phyloP scores from a whole-genome alignment of 2,888 invertebrate genomes.

The Petrolisthes cinctipes region DNA sequence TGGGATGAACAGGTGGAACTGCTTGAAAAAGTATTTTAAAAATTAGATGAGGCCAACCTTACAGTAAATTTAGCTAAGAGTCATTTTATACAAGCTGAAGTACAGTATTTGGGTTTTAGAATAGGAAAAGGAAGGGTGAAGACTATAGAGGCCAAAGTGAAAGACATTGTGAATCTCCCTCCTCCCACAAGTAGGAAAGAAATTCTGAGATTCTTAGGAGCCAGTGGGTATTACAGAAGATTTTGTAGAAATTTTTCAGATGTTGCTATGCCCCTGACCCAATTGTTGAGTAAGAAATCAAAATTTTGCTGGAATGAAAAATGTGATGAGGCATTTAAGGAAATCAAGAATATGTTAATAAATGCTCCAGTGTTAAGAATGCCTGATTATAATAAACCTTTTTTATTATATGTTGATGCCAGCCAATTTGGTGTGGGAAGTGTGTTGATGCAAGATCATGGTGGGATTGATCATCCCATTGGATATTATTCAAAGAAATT shows the following conservation, averaged over 20 bases:
- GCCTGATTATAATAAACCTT: constrained; percentile 17
- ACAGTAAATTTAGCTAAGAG: constrained; percentile 16
- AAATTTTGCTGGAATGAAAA: constrained; percentile 24
- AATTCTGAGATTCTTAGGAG: constrained; percentile 18
- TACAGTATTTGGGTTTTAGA: constrained; percentile 9
- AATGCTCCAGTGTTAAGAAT: not conserved
- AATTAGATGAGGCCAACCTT: constrained; percentile 3
- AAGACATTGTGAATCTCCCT: constrained; percentile 16
- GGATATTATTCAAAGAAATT: constrained; percentile 26
- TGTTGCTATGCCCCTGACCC: constrained; percentile 13
- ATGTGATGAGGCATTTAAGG: not conserved
- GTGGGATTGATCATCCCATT: constrained; percentile 3
- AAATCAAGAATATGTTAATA: constrained; percentile 5
- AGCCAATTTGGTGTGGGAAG: constrained; percentile 1
- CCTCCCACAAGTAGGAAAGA: constrained; percentile 16
- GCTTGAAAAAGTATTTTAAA: not conserved
- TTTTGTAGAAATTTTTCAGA: constrained; percentile 6
- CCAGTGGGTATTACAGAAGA: constrained; percentile 14
- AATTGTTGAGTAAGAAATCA: constrained; percentile 1
- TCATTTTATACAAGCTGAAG: constrained; percentile 26
- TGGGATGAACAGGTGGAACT: constrained; percentile 15
- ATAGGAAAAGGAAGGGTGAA: constrained; percentile 10
- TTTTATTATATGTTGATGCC: constrained; percentile 29
- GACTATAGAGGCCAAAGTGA: not conserved
- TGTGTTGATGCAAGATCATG: constrained; percentile 5